Conservation (phyloP, 1,140 invertebrate species). For the Grapholita molesta region DNA sequence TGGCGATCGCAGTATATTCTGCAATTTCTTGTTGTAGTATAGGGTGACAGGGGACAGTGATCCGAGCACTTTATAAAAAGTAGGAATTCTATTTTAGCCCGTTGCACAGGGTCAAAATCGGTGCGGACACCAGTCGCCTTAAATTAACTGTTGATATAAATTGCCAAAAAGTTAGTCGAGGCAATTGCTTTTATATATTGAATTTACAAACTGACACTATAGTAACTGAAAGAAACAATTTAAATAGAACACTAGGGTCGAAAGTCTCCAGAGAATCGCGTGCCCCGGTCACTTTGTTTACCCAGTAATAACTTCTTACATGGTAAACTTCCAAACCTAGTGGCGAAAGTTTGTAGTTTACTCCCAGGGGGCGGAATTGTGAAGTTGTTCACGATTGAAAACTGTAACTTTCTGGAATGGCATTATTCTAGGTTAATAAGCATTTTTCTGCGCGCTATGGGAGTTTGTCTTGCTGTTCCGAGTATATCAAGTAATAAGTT, state of each 20-base stretch:
- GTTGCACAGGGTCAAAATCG: neutral
- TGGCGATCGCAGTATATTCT: too few species aligned
- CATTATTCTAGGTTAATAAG: slow-evolving; percentile 39
- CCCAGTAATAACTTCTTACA: slow-evolving; percentile 40
- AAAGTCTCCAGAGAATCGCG: slow-evolving; percentile 26
- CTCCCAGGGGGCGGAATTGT: slow-evolving; percentile 57
- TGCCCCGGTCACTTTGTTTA: slow-evolving; percentile 32
- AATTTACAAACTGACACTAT: neutral
- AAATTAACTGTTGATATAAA: neutral
- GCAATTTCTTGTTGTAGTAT: too few species aligned
- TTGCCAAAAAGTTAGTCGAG: neutral
- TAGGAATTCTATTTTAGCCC: too few species aligned
- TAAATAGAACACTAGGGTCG: slow-evolving; percentile 19
- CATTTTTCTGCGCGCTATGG: slow-evolving; percentile 47
- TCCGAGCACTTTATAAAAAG: too few species aligned
- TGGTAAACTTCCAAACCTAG: slow-evolving; percentile 45
- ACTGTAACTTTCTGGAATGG: slow-evolving; percentile 61
- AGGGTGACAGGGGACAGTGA: too few species aligned
- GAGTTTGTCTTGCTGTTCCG: slow-evolving; percentile 25
- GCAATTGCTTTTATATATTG: neutral
- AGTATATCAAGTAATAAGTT: neutral
- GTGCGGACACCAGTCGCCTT: neutral
- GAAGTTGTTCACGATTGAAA: slow-evolving; percentile 63
- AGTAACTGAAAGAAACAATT: neutral
- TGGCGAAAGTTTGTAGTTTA: slow-evolving; percentile 42